Conservation (phyloP, 2,888 invertebrate species). For the Orchestes rusci region DNA sequence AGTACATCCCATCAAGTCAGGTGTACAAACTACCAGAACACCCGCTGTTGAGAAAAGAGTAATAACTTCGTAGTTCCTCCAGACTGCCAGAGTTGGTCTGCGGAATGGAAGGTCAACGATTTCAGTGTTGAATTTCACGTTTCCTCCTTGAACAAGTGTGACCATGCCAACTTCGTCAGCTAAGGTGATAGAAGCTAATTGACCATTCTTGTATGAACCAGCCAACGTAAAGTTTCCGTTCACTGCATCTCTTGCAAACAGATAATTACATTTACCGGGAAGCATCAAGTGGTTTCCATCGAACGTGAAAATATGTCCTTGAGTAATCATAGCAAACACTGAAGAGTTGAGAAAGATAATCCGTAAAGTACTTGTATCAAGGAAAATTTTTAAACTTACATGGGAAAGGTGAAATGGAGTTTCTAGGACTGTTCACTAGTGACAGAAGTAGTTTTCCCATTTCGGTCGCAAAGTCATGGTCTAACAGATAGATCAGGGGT, state of each 20-base stretch:
- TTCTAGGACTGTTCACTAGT: slow-evolving; percentile 47
- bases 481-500: slow-evolving; percentile 51
- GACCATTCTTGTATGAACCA: slow-evolving; percentile 63
- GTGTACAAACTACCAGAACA: slow-evolving; percentile 53
- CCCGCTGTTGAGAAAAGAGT: slow-evolving; percentile 59
- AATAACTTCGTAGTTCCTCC: slow-evolving; percentile 51
- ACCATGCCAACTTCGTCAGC: slow-evolving; percentile 60
- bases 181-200: slow-evolving; percentile 59
- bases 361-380: neutral
- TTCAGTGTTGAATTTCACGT: slow-evolving; percentile 56
- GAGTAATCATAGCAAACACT: slow-evolving; percentile 65
- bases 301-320: slow-evolving; percentile 83
- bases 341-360: slow-evolving; percentile 29
- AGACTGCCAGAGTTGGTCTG: slow-evolving; percentile 60
- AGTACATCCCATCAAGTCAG: slow-evolving; percentile 59
- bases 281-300: slow-evolving; percentile 76
- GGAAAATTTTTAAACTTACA: slow-evolving; percentile 43
- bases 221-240: slow-evolving; percentile 82
- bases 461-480: slow-evolving; percentile 45
- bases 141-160: slow-evolving; percentile 47
- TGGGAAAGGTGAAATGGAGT: slow-evolving; percentile 59
- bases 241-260: slow-evolving; percentile 74
- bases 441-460: slow-evolving; percentile 51
- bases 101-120: slow-evolving; percentile 62
- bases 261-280: slow-evolving; percentile 79